Percentiles rank a stretch among this genome's conserved stretches.
These are phyloP conservation scores for Cremastobaeus sp. DNA, from an alignment of 2,888 invertebrate species.

Conservation along the genomic window DNA sequence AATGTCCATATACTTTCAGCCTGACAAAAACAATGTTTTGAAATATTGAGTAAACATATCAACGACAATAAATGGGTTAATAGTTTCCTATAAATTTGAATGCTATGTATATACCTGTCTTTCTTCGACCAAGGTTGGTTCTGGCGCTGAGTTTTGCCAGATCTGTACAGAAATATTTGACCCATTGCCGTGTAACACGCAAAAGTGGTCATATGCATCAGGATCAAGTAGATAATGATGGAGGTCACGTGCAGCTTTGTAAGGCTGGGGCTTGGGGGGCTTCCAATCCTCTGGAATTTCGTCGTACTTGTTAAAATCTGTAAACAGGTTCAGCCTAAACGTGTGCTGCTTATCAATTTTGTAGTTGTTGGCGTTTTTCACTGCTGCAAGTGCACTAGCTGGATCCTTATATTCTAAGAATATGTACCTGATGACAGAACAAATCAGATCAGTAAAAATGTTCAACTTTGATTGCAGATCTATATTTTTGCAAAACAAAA, in stretches of 20 bases:
- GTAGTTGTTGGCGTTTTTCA: conserved; percentile 92
- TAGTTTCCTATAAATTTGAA: neutral
- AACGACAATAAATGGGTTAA: neutral
- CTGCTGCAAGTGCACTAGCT: conserved; percentile 91
- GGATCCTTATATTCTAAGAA: conserved; percentile 94
- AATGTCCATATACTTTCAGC: too few species aligned
- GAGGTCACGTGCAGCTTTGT: conserved; percentile 94
- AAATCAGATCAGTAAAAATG: too few species aligned
- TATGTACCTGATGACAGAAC: conserved; percentile 88
- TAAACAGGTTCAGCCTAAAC: conserved; percentile 94
- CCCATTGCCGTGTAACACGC: conserved; percentile 91
- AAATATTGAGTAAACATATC: neutral
- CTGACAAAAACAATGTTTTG: too few species aligned
- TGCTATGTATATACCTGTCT: conserved; percentile 84
- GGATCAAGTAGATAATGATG: conserved; percentile 95
- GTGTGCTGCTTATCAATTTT: conserved; percentile 97
- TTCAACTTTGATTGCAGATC: too few species aligned
- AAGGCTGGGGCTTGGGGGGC: conserved; percentile 91
- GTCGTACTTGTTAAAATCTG: conserved; percentile 96
- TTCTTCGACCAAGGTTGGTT: conserved; percentile 89
- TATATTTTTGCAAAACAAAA: neutral
- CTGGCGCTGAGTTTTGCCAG: conserved; percentile 93
- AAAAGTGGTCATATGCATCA: conserved; percentile 97
- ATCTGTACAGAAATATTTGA: conserved; percentile 88
- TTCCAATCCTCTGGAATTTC: conserved; percentile 96